Conservation (phyloP, 2,888 invertebrate genomes). For the Drosophila colorata region DNA sequence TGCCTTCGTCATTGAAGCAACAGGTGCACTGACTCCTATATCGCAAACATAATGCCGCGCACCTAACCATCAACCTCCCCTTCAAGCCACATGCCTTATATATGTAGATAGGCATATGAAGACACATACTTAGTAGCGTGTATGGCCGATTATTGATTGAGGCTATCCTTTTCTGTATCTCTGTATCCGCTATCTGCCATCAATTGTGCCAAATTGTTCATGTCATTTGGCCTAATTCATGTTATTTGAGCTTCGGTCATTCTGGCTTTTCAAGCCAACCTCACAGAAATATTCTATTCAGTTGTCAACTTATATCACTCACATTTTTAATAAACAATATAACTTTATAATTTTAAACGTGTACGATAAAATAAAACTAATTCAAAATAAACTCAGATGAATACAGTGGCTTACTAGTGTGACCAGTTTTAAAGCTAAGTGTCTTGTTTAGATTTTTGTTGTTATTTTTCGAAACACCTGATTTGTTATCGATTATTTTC, state of each 20-base stretch:
- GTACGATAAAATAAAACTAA: no score
- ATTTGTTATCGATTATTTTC: no score
- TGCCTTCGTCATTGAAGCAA: conserved; percentile 55
- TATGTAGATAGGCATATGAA: conserved; percentile 1
- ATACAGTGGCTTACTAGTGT: no score
- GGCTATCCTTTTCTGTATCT: conserved; percentile 15
- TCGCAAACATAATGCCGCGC: conserved; percentile 2
- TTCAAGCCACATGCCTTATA: background rate
- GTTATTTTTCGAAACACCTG: no score
- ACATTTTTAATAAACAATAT: no score
- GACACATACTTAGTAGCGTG: conserved; percentile 1
- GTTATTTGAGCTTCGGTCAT: background rate
- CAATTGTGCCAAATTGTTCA: conserved; percentile 22
- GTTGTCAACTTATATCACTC: no score
- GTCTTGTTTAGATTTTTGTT: no score
- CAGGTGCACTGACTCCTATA: conserved; percentile 62
- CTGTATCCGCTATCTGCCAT: conserved; percentile 9
- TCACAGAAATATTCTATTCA: background rate
- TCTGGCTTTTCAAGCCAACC: background rate
- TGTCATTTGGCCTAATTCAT: conserved; percentile 14
- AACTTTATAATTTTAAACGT: no score
- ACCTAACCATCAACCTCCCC: background rate
- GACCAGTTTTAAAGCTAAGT: no score
- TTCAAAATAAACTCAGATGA: no score
- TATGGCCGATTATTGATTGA: conserved; percentile 29